Evolutionary conservation across 2,113 vertebrate species (phyloP), one percentile per base, ranked within the genome.

Genomic region (Catharus minimus): DNA sequence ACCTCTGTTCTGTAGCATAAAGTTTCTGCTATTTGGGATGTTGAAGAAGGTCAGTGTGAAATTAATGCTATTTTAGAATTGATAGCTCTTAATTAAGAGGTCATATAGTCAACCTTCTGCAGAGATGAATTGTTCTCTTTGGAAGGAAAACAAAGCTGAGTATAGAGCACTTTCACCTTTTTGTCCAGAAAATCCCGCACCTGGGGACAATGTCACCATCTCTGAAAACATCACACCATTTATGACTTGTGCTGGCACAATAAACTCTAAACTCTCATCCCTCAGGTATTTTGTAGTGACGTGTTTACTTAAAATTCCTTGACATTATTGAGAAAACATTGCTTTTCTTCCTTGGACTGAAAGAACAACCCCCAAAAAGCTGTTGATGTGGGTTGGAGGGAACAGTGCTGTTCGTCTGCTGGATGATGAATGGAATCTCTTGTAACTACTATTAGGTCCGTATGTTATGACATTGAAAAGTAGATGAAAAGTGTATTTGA

Each of bases 291-390:
- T 78, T 79, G 15, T 27, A 55, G 55, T 73, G 67, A n/a, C 76
- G 91, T 85, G 36, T 89, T 94, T 94, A 82, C 30, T 22, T 80
- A 80, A 82, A 85, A 69, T 89, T 69, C 52, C 50, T 89, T 91
- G 82, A 79, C 32, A 30, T 85, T 65, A 60, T 49, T 89, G 78
- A 82, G 75, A 89, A 93, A 89, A 76, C 38, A 46, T 36, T 43
- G 32, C 13, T 84, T 89, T 90, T 92, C 50, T 89, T 92, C 52
- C 46, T 57, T 79, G 50, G 11, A 36, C 39, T 87, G 55, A 43
- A 85, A 74, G 49, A 85, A 52, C 24, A 89, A 69, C 74, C 72
- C 50, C 33, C 58, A 57, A 76, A 78, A 89, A 78, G 22, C 30
- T 85, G 64, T 77, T 85, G 79, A 65, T 82, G 67, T 88, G 82